Percentiles rank a stretch among this genome's conserved stretches.
Conservation (phyloP, 2,888 invertebrate genomes). For the Eretmocerus hayati region DNA sequence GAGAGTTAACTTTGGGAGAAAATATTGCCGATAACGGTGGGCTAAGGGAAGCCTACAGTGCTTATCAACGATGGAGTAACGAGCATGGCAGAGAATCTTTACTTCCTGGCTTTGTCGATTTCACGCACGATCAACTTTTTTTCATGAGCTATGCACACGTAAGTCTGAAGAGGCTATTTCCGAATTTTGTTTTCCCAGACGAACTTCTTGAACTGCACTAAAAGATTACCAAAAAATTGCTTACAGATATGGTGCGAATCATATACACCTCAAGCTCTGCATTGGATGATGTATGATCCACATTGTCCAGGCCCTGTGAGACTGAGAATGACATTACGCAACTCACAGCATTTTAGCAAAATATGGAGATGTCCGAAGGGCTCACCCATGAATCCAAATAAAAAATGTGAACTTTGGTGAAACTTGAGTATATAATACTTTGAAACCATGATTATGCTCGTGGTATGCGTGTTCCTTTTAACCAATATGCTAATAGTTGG, state of each 20-base stretch:
- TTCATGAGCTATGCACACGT: slow-evolving; percentile 78
- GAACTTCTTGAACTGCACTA: background rate
- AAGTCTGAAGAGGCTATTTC: slow-evolving; percentile 36
- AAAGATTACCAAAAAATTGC: slow-evolving; percentile 34
- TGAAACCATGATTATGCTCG: too few relatives aligned
- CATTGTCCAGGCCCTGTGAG: slow-evolving; percentile 69
- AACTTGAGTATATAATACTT: too few relatives aligned
- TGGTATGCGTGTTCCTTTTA: too few relatives aligned
- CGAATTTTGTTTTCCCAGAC: background rate
- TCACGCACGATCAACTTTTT: slow-evolving; percentile 67
- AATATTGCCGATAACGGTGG: slow-evolving; percentile 83
- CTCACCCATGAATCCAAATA: slow-evolving; percentile 52
- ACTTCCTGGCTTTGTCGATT: slow-evolving; percentile 68
- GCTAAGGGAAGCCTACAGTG: slow-evolving; percentile 64
- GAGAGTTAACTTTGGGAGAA: slow-evolving; percentile 69
- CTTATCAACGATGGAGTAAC: slow-evolving; percentile 57
- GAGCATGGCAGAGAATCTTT: slow-evolving; percentile 56
- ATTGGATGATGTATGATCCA: slow-evolving; percentile 61
- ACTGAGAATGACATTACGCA: slow-evolving; percentile 62
- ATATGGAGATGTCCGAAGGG: slow-evolving; percentile 51
- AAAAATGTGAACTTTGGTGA: slow-evolving; percentile 48
- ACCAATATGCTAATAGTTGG: too few relatives aligned
- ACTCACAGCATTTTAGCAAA: slow-evolving; percentile 65
- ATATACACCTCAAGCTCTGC: slow-evolving; percentile 57
- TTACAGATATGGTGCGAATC: slow-evolving; percentile 78